Evolutionary conservation across 2,797 vertebrate species (phyloP), one percentile per base, ranked within the genome.

Genomic region (Dermochelys coriacea): DNA sequence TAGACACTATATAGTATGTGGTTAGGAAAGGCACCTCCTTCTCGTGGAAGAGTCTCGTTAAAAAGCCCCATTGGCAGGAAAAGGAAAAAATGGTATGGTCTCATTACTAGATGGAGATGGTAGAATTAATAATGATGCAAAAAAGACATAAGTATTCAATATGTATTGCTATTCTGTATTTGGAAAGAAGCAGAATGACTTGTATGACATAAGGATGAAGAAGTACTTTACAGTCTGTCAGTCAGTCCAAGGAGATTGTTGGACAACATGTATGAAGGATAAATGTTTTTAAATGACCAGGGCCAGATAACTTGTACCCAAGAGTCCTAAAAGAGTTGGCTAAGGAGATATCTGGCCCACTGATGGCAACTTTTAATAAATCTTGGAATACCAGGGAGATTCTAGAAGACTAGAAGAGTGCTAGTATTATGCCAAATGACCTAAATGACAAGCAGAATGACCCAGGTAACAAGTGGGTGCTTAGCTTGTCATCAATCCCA

Each of bases 401-500:
- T 85, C 94, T 77, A 77, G 0, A 1, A 74, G 37, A 12, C 11
- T 45, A 2, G 23, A 74, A 29, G 45, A 31, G 27, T 9, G 7
- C 7, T 77, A 49, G 86, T 95, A 71, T 74, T 54, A 5, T 49
- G 47, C 27, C 77, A 78, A 37, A 49, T 14, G 88, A 87, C 68
- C 77, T 90, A 87, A 34, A 89, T 68, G 87, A 89, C 54, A 94
- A 90, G 49, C 31, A 81, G 27, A 86, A 83, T 85, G 86, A 83
- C 71, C 87, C 37, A 81, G 79, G 52, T 71, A 95, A 85, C 86
- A 77, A 94, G 54, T 52, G 89, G 51, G 50, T 89, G 91, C 86
- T 75, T 55, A 93, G 52, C 71, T 88, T 96, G 86, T 47, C 78
- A 59, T 15, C 27, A 87, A 87, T 86, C 83, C 31, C 52, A 12